Conservation (phyloP, 2,113 vertebrate species). For the Antennarius striatus region DNA sequence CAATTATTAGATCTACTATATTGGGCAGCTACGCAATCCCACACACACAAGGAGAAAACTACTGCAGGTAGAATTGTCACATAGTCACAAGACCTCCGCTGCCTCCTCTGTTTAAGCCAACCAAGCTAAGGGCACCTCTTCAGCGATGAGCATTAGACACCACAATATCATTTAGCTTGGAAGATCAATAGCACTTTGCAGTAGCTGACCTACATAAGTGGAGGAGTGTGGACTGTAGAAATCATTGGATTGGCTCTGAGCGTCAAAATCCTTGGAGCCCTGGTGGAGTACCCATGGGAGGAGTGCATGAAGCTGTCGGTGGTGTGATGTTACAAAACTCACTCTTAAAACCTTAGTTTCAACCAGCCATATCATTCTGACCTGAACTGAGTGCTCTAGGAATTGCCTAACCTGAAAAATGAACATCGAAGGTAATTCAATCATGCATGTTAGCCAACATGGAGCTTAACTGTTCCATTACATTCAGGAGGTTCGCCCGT, state of each 20-base stretch:
- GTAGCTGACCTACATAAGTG: constrained; percentile 69
- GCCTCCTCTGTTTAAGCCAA: constrained; percentile 53
- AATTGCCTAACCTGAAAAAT: background rate
- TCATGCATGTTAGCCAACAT: no score
- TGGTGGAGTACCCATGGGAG: constrained; percentile 26
- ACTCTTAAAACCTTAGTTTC: constrained; percentile 4
- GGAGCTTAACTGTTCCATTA: no score
- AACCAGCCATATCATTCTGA: constrained; percentile 9
- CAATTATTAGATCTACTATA: constrained; percentile 16
- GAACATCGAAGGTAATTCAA: background rate
- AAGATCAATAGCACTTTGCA: constrained; percentile 76
- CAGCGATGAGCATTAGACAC: constrained; percentile 58
- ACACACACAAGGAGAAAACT: constrained; percentile 26
- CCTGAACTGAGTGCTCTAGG: background rate
- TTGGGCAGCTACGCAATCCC: constrained; percentile 22
- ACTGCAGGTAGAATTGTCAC: constrained; percentile 49
- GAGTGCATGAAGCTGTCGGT: background rate
- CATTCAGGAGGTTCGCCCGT: no score
- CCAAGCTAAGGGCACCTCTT: constrained; percentile 69
- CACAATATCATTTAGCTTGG: constrained; percentile 71
- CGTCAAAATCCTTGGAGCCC: constrained; percentile 48
- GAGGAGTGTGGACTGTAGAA: constrained; percentile 43
- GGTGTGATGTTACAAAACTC: constrained; percentile 26
- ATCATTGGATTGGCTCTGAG: constrained; percentile 46
- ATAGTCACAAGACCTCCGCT: constrained; percentile 55